These are phyloP conservation scores for Ridgeia piscesae DNA, from an alignment of 1,140 invertebrate genomes.

Conservation along the genomic window DNA sequence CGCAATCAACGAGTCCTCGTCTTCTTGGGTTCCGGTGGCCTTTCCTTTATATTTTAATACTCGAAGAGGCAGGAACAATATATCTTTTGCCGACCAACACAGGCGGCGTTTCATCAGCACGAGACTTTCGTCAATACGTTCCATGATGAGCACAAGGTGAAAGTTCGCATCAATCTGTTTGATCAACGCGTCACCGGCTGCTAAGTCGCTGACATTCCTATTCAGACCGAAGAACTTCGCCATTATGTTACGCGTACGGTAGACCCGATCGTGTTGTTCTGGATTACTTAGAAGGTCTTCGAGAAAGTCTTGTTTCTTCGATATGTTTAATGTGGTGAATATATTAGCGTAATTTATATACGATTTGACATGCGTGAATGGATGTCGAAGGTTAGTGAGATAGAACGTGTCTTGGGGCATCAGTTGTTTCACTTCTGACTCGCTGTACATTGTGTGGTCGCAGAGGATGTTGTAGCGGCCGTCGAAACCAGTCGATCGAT, in stretches of 20 bases:
- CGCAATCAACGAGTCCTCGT: not conserved
- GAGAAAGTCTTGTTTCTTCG: not conserved
- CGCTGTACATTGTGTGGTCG: not conserved
- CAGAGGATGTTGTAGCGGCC: conserved; percentile 6
- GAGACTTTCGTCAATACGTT: conserved; percentile 11
- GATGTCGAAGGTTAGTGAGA: conserved; percentile 5
- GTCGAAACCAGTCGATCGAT: not conserved
- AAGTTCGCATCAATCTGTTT: not conserved
- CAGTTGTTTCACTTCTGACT: not conserved
- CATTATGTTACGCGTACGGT: not conserved
- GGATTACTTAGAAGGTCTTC: not conserved
- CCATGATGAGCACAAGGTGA: conserved; percentile 3
- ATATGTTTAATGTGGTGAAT: not conserved
- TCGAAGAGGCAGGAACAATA: not conserved
- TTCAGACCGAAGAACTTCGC: not conserved
- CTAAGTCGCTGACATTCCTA: not conserved
- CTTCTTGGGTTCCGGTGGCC: not conserved
- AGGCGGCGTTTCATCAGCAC: not conserved
- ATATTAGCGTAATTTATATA: not conserved
- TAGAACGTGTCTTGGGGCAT: not conserved
- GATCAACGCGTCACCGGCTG: not conserved
- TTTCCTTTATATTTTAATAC: not conserved
- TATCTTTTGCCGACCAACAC: not conserved
- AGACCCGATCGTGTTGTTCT: not conserved
- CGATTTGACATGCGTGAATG: not conserved